Evolutionary conservation across 2,888 invertebrate genomes (phyloP).

Genomic region (Papilio protenor): DNA sequence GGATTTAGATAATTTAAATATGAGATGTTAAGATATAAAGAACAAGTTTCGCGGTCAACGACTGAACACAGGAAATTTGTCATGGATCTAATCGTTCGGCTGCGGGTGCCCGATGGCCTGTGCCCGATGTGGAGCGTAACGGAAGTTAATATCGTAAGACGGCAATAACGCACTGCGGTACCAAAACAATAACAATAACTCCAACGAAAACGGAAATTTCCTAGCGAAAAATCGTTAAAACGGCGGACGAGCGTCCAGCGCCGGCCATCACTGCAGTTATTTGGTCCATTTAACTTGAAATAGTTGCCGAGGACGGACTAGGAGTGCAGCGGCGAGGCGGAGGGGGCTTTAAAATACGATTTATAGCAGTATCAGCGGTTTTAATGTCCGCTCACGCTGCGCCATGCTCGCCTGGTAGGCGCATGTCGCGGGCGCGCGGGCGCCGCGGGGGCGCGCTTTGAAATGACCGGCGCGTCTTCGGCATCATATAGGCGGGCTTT

Average conservation of each 20-base stretch:
- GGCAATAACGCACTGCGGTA: constrained; percentile 51
- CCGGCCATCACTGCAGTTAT: constrained; percentile 73
- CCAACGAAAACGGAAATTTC: constrained; percentile 70
- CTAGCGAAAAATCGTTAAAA: constrained; percentile 73
- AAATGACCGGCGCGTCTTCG: constrained; percentile 55
- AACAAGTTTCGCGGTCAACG: background rate
- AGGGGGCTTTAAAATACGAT: constrained; percentile 67
- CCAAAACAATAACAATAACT: constrained; percentile 73
- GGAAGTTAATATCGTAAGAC: constrained; percentile 47
- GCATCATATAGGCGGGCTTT: constrained; percentile 45
- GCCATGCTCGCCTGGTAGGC: constrained; percentile 63
- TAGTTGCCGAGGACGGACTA: constrained; percentile 62
- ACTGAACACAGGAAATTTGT: background rate
- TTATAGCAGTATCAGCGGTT: constrained; percentile 66
- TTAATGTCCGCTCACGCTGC: constrained; percentile 63
- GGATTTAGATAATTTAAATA: background rate
- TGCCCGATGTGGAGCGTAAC: constrained; percentile 36
- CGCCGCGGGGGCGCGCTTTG: constrained; percentile 63
- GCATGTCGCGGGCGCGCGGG: constrained; percentile 58
- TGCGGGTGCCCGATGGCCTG: background rate
- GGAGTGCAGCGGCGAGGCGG: constrained; percentile 51
- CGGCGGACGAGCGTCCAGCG: constrained; percentile 64
- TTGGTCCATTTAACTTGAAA: constrained; percentile 81
- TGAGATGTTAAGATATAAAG: background rate
- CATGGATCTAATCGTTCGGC: background rate